Conservation (phyloP, 2,797 vertebrate species). For the Coccyzus lansbergi region DNA sequence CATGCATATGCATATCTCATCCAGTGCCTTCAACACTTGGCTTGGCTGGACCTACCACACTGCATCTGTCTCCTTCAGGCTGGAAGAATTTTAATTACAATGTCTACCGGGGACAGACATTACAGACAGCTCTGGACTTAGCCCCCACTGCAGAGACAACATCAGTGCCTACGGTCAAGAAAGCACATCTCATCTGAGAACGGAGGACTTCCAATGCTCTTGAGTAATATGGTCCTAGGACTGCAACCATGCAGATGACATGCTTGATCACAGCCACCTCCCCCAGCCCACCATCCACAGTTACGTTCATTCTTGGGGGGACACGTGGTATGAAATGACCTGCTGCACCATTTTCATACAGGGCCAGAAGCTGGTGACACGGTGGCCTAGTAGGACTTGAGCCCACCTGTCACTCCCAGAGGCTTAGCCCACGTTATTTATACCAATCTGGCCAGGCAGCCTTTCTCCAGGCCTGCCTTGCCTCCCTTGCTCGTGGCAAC, state of each 20-base stretch:
- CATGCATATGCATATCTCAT: fast-evolving
- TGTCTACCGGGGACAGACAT: neutral
- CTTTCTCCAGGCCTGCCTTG: neutral
- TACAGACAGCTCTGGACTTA: neutral
- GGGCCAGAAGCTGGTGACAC: neutral
- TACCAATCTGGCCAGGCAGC: fast-evolving
- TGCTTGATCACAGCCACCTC: fast-evolving
- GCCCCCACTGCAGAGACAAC: neutral
- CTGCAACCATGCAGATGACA: neutral
- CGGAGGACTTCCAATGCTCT: neutral
- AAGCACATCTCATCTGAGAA: neutral
- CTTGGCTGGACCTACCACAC: neutral
- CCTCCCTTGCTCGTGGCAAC: neutral
- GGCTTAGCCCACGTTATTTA: neutral
- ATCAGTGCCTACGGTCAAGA: neutral
- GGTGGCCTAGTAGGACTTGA: conserved; percentile 20
- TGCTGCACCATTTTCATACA: neutral
- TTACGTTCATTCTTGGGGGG: neutral
- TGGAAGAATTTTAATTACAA: neutral
- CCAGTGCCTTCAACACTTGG: neutral
- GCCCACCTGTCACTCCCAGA: neutral
- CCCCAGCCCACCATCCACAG: neutral
- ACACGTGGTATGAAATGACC: fast-evolving
- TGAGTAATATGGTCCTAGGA: fast-evolving
- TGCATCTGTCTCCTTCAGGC: neutral